Evolutionary conservation across 2,888 invertebrate species (phyloP).

Genomic region (Papilio gigon): DNA sequence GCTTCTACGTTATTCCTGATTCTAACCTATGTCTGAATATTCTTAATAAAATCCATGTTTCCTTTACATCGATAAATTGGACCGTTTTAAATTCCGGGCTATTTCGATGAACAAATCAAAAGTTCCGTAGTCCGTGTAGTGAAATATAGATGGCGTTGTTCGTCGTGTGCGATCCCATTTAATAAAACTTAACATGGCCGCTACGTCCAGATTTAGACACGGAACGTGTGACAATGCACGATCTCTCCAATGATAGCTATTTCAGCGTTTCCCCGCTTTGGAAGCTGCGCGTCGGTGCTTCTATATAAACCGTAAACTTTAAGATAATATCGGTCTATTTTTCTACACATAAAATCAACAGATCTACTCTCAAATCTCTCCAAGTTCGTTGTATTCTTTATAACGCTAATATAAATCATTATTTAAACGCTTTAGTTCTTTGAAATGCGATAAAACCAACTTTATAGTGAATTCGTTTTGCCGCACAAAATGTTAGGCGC

Average conservation of each 20-base stretch:
- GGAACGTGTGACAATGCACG: constrained; percentile 28
- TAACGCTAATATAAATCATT: constrained; percentile 26
- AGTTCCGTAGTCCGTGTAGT: too few species aligned
- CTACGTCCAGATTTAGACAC: constrained; percentile 16
- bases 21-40: too few species aligned
- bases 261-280: constrained; percentile 8
- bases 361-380: neutral
- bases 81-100: too few species aligned
- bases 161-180: constrained; percentile 7
- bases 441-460: constrained; percentile 30
- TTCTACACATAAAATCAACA: neutral
- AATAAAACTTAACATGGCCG: constrained; percentile 12
- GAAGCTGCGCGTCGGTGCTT: constrained; percentile 13
- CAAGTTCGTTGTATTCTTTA: constrained; percentile 16
- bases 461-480: constrained; percentile 21
- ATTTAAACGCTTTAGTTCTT: constrained; percentile 20
- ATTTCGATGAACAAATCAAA: too few species aligned
- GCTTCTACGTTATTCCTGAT: too few species aligned
- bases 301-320: constrained; percentile 6
- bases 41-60: too few species aligned
- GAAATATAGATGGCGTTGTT: too few species aligned
- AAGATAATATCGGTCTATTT: neutral
- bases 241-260: constrained; percentile 24
- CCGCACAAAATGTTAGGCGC: constrained; percentile 14
- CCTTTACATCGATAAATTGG: too few species aligned